These are phyloP conservation scores for Rhinella marina DNA, from an alignment of 2,797 vertebrate species.

Conservation along the genomic window DNA sequence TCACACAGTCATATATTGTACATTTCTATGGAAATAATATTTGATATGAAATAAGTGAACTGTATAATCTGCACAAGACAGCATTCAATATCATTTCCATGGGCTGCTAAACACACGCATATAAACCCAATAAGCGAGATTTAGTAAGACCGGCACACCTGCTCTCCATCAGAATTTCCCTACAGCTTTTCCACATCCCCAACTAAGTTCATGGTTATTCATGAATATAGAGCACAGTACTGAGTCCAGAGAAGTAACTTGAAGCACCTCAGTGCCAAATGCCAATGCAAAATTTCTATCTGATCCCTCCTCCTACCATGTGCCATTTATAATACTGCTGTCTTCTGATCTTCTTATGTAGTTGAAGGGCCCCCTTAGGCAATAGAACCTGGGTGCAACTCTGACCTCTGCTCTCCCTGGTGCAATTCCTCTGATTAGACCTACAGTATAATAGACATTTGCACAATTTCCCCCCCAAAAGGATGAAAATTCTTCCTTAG, in stretches of 20 bases:
- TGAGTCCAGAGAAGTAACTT: neutral
- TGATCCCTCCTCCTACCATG: neutral
- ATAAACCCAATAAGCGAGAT: conserved; percentile 17
- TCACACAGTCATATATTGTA: conserved; percentile 19
- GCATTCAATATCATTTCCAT: conserved; percentile 1
- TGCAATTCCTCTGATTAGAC: neutral
- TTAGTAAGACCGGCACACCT: neutral
- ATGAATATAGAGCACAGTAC: neutral
- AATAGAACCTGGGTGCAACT: neutral
- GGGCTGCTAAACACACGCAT: conserved; percentile 10
- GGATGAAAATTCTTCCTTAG: neutral
- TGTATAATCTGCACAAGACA: neutral
- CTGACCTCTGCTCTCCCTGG: neutral
- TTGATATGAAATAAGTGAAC: conserved; percentile 21
- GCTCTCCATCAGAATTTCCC: neutral
- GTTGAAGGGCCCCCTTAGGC: neutral
- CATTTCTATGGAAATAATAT: neutral
- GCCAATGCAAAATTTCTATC: neutral
- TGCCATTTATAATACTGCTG: neutral
- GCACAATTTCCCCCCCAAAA: neutral
- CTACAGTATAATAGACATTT: neutral
- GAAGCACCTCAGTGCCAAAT: no score
- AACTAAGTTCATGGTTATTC: neutral
- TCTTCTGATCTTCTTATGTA: neutral
- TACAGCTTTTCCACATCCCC: neutral